Evolutionary conservation across 2,888 invertebrate species (phyloP).

Genomic region (Tenthredo mesomela): DNA sequence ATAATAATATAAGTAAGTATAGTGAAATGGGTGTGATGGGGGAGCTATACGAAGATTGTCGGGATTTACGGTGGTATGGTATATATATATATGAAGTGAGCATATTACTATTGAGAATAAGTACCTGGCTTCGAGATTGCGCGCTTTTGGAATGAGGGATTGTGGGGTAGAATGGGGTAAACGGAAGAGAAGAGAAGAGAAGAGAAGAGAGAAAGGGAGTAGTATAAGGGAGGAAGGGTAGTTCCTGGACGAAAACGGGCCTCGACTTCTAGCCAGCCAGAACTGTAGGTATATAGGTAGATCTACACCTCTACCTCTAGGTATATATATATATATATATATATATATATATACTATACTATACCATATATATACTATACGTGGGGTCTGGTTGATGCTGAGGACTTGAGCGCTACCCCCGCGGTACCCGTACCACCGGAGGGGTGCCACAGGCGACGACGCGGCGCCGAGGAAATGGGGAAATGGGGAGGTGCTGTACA

Average conservation of each 20-base stretch:
- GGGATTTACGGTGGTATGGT: too few species aligned
- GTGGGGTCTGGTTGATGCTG: background rate
- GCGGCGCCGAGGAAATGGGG: slow-evolving; percentile 69
- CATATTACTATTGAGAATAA: slow-evolving; percentile 78
- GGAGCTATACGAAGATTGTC: too few species aligned
- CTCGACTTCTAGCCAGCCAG: background rate
- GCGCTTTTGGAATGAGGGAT: slow-evolving; percentile 57
- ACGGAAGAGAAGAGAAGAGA: background rate
- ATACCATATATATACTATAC: background rate
- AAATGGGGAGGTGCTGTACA: slow-evolving; percentile 75
- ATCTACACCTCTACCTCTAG: too few species aligned
- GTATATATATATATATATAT: too few species aligned
- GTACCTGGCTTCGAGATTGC: slow-evolving; percentile 76
- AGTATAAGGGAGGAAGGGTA: slow-evolving; percentile 58
- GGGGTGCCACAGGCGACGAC: slow-evolving; percentile 63
- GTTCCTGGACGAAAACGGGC: slow-evolving; percentile 24
- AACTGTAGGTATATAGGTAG: background rate
- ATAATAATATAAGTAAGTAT: too few species aligned
- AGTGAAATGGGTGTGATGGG: too few species aligned
- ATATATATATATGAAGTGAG: slow-evolving; percentile 73
- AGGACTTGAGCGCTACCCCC: slow-evolving; percentile 43
- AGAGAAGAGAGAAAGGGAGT: slow-evolving; percentile 10
- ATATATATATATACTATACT: too few species aligned
- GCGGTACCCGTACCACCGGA: slow-evolving; percentile 49
- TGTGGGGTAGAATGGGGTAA: slow-evolving; percentile 42